A percentile compares a stretch with the other conserved stretches of the same genome.
phyloP scores from a whole-genome alignment of 2,113 vertebrate species.

The Hippopotamus amphibius region DNA sequence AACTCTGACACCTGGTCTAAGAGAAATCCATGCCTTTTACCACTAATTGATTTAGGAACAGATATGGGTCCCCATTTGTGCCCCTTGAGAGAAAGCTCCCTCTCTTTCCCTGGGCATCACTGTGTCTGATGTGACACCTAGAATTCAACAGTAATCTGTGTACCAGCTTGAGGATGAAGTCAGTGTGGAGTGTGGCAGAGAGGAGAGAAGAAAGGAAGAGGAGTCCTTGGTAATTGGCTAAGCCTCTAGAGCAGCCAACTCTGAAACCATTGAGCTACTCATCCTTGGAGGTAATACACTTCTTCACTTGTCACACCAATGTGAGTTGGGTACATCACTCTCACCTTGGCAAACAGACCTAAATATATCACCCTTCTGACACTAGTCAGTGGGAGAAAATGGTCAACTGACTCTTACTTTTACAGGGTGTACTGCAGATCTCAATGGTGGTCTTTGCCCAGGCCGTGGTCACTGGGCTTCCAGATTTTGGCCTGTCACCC shows the following conservation, averaged over 20 bases:
- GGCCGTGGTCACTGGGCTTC: neutral
- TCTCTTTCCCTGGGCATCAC: neutral
- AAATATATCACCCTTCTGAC: neutral
- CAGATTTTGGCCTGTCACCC: neutral
- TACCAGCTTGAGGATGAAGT: neutral
- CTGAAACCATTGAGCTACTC: neutral
- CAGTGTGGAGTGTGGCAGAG: rapidly evolving
- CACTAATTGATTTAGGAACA: neutral
- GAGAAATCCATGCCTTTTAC: neutral
- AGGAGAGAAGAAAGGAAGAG: no score
- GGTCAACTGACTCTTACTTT: rapidly evolving
- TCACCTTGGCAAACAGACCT: neutral
- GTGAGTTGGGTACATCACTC: no score
- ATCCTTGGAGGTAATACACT: rapidly evolving
- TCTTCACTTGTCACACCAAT: neutral
- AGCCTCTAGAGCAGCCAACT: neutral
- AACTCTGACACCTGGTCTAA: neutral
- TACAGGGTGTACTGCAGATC: rapidly evolving
- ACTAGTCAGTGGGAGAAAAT: neutral
- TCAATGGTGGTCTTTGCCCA: neutral
- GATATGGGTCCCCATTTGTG: rapidly evolving
- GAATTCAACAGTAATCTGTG: neutral
- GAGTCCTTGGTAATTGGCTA: no score
- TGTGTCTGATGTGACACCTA: neutral
- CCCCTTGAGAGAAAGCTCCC: no score